phyloP scores from a whole-genome alignment of 2,797 vertebrate genomes.

The Arctocebus calabarensis region DNA sequence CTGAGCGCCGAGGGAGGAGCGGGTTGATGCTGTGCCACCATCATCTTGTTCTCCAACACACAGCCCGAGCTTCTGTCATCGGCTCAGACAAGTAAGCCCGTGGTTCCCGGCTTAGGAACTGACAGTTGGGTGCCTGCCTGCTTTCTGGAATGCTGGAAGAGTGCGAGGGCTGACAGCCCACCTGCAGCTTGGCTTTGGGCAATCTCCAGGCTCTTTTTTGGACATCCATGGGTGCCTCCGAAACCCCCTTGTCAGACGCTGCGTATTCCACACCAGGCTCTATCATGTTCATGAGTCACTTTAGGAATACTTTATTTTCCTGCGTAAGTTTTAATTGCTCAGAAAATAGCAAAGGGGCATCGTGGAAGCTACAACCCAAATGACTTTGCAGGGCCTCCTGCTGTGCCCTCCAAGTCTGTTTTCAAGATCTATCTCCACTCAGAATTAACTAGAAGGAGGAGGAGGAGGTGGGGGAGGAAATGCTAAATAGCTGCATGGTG shows the following conservation, averaged over 20 bases:
- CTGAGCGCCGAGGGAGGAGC: background rate
- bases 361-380: background rate
- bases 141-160: conserved; percentile 16
- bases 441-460: conserved; percentile 75
- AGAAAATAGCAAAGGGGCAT: conserved; percentile 66
- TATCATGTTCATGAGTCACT: background rate
- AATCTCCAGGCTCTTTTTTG: background rate
- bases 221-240: background rate
- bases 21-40: fast-evolving
- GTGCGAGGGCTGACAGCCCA: background rate
- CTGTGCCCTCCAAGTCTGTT: conserved; percentile 69
- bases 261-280: background rate
- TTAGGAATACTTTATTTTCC: background rate
- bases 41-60: background rate
- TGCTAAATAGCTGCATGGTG: conserved; percentile 63
- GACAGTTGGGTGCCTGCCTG: conserved; percentile 1
- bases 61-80: conserved; percentile 31
- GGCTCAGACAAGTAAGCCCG: conserved; percentile 53
- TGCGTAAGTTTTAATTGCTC: conserved; percentile 46
- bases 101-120: conserved; percentile 44
- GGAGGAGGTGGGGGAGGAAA: conserved; percentile 31
- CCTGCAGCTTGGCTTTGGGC: background rate
- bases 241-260: background rate
- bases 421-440: conserved; percentile 75
- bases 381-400: conserved; percentile 65